These are phyloP conservation scores for Holothuria scabra DNA, from an alignment of 53 echinoderm and acorn worm species.

Conservation along the genomic window DNA sequence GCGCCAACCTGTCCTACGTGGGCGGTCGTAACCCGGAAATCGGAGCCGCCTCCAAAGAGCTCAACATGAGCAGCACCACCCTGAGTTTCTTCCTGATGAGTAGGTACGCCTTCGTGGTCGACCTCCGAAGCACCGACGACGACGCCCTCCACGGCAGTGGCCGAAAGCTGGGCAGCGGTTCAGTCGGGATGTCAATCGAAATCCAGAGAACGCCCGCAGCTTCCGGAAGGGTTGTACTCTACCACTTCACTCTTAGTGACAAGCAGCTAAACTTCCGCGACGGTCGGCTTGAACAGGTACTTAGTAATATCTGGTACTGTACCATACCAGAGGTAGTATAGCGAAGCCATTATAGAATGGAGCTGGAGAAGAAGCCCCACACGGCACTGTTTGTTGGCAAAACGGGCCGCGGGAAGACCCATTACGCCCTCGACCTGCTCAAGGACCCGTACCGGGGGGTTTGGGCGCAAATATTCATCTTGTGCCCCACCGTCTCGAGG, in stretches of 20 bases:
- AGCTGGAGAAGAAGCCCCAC: background rate
- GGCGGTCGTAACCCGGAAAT: background rate
- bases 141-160: background rate
- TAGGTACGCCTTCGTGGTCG: background rate
- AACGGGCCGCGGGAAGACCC: background rate
- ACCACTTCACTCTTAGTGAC: background rate
- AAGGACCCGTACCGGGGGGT: background rate
- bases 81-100: background rate
- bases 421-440: background rate
- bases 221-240: background rate
- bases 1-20: background rate
- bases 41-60: background rate
- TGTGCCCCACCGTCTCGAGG: background rate
- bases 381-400: background rate
- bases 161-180: background rate
- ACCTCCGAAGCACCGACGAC: background rate
- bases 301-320: background rate
- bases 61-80: background rate
- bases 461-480: background rate
- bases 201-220: background rate
- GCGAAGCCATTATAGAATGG: too few relatives aligned
- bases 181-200: background rate
- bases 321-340: too few relatives aligned
- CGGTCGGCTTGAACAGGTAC: background rate
- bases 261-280: background rate